Percentiles rank a stretch among this genome's conserved stretches.
phyloP scores from a whole-genome alignment of 2,888 invertebrate genomes.

The Dicycla oo region DNA sequence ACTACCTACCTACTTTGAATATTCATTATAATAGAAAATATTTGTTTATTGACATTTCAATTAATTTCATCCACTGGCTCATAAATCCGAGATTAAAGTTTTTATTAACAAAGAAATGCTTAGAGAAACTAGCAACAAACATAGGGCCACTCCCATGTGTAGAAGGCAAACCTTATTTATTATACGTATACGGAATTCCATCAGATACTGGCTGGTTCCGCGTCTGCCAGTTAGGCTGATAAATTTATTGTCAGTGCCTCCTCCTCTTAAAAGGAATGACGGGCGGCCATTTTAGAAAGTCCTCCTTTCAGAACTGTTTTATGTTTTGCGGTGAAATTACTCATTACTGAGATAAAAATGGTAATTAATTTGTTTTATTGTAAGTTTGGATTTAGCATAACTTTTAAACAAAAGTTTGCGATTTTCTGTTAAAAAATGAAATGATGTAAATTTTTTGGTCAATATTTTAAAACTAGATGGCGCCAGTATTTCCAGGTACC shows the following conservation, averaged over 20 bases:
- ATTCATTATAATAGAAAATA: not conserved
- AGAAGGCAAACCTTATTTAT: constrained; percentile 58
- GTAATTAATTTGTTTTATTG: constrained; percentile 10
- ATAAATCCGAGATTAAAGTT: constrained; percentile 3
- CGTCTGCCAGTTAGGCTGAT: constrained; percentile 62
- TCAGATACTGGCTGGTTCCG: constrained; percentile 61
- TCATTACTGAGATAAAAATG: constrained; percentile 23
- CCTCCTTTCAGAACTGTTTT: constrained; percentile 43
- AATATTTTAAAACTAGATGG: too few relatives aligned
- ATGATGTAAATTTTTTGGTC: too few relatives aligned
- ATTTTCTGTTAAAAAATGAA: too few relatives aligned
- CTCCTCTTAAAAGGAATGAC: constrained; percentile 59
- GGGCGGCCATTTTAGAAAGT: constrained; percentile 63
- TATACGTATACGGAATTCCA: constrained; percentile 49
- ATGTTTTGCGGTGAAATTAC: constrained; percentile 46
- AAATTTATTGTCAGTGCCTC: constrained; percentile 62
- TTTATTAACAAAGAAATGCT: constrained; percentile 32
- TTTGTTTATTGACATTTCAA: not conserved
- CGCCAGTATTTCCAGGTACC: too few relatives aligned
- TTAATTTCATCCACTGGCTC: not conserved
- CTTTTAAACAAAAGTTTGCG: not conserved
- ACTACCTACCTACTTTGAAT: not conserved
- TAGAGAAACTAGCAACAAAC: constrained; percentile 47
- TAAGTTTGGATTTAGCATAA: not conserved
- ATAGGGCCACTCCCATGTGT: constrained; percentile 41